Evolutionary conservation across 2,888 invertebrate species (phyloP).

Genomic region (Phengaris arion): DNA sequence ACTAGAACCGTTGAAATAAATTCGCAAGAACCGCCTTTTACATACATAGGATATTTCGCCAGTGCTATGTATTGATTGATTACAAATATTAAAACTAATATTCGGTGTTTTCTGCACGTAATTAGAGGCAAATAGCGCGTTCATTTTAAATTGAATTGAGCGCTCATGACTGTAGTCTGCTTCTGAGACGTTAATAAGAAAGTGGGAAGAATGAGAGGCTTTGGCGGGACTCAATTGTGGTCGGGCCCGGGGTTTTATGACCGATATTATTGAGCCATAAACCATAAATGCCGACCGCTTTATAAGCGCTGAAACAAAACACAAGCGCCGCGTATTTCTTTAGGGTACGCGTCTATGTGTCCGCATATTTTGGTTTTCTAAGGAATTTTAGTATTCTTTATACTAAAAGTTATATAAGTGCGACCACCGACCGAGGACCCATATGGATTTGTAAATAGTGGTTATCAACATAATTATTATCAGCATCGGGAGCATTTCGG

Average conservation of each 20-base stretch:
- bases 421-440: too few species aligned
- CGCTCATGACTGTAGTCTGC: not conserved
- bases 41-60: too few species aligned
- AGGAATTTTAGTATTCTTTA: too few species aligned
- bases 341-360: not conserved
- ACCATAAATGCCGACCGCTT: constrained; percentile 67
- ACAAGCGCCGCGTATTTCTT: constrained; percentile 61
- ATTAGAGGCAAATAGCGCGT: not conserved
- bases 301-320: constrained; percentile 69
- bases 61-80: too few species aligned
- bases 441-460: too few species aligned
- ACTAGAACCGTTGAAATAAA: too few species aligned
- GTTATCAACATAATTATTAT: too few species aligned
- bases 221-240: constrained; percentile 62
- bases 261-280: constrained; percentile 73
- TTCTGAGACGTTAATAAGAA: constrained; percentile 23
- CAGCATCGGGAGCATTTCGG: too few species aligned
- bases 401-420: too few species aligned
- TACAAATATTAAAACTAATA: too few species aligned
- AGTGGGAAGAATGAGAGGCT: constrained; percentile 30
- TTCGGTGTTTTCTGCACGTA: not conserved
- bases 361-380: too few species aligned
- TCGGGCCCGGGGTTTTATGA: constrained; percentile 62
- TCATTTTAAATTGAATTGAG: constrained; percentile 2
- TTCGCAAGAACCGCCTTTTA: too few species aligned